Conservation (phyloP, 2,113 vertebrate species). For the Barbus barbus region DNA sequence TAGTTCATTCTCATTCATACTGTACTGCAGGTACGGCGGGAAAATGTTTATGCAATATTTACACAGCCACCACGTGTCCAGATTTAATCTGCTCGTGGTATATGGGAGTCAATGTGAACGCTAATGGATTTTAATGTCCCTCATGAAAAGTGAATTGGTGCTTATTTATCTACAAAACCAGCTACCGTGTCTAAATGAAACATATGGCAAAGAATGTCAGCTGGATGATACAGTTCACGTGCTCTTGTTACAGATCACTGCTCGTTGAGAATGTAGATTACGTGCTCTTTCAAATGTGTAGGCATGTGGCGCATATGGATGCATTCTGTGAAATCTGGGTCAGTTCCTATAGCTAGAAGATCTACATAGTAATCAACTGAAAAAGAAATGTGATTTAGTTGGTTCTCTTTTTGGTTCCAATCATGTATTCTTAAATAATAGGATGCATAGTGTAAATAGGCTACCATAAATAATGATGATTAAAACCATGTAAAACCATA, state of each 20-base stretch:
- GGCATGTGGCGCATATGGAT: slow-evolving; percentile 65
- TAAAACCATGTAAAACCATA: not conserved
- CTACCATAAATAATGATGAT: not conserved
- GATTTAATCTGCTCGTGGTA: slow-evolving; percentile 10
- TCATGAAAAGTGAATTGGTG: not conserved
- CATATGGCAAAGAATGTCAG: slow-evolving; percentile 65
- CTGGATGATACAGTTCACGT: slow-evolving; percentile 61
- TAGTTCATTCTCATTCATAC: slow-evolving; percentile 25
- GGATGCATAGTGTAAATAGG: not conserved
- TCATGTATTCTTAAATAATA: not conserved
- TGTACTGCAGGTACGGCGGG: not conserved
- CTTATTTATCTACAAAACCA: not conserved
- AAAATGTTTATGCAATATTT: slow-evolving; percentile 37
- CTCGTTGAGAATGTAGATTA: slow-evolving; percentile 66
- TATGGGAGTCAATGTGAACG: not conserved
- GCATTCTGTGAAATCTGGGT: slow-evolving; percentile 68
- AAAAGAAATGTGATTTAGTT: not conserved
- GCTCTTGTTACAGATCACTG: slow-evolving; percentile 65
- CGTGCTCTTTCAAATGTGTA: slow-evolving; percentile 69
- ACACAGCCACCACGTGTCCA: not conserved
- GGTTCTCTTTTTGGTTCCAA: not conserved
- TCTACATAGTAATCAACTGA: slow-evolving; percentile 5
- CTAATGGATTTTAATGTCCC: slow-evolving; percentile 36
- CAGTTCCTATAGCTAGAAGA: slow-evolving; percentile 50
- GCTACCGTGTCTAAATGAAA: slow-evolving; percentile 48